Base-by-base conservation (phyloP, 2,113 vertebrate genomes). In the Xenus cinereus region DNA sequence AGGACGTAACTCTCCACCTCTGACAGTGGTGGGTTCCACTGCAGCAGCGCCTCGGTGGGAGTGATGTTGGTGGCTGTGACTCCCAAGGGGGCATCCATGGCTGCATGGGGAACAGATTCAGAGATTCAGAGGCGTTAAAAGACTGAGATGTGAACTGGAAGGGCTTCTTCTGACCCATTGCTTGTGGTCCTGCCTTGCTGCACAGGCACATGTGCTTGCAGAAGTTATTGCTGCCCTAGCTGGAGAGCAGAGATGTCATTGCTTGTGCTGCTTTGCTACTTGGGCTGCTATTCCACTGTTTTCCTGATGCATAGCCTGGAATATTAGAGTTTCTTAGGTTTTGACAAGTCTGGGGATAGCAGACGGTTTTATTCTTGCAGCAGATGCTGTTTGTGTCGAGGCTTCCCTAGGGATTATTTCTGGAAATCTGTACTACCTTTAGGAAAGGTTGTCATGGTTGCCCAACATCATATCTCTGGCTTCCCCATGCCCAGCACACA, bases 1-100 rank as follows among this genome's bases (percentile, higher is more conserved):
- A 99, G 97, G 78, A 99, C 96, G 0, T 99, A 99, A 97, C 98
- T 99, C 95, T 99, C 99, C 64, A 99, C 99, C 6, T 96, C 98
- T 4, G 98, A 98, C 48, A 98, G 67, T 0, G 99, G 99, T 0
- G 99, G 97, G 51, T 97, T 98, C 99, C 99, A 99, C 87, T 98
- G 98, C 84, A 99, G 97, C 95, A 99, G 95, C 2, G 98, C 99
- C 97, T 98, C 99, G 0, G 98, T 99, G 24, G 99, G 99, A 22
- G 99, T 99, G 96, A 99, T 95, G 75, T 99, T 99, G 71, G 98
- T 98, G 41, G 98, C 99, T 0, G 95, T 98, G 97, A 99, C 98
- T 80, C 98, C 98, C 69, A 98, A 84, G 5, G 99, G 99, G 84
- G 98, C 98, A 96, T 99, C 99, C 99, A 99, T 99, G 9, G 99